Conservation (phyloP, 2,113 vertebrate species). For the Sterna hirundo region DNA sequence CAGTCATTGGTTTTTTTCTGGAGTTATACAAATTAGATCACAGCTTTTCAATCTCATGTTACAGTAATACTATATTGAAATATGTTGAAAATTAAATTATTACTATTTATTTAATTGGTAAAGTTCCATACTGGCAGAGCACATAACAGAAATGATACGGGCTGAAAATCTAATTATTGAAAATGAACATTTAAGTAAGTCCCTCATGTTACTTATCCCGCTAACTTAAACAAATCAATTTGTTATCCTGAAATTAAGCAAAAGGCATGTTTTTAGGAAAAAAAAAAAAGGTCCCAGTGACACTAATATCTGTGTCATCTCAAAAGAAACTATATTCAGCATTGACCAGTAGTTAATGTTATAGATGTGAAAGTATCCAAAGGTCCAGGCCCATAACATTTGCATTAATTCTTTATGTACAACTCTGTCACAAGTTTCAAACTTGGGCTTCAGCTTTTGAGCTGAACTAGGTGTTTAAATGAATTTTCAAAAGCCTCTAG, state of each 20-base stretch:
- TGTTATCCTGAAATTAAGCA: neutral
- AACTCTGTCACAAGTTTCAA: neutral
- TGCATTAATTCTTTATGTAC: neutral
- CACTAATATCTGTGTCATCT: neutral
- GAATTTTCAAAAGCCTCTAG: neutral
- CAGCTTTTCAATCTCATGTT: neutral
- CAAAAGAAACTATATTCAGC: neutral
- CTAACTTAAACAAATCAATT: neutral
- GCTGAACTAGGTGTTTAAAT: neutral
- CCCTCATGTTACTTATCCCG: neutral
- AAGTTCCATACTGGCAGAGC: neutral
- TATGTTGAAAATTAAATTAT: neutral
- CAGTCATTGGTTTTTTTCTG: neutral
- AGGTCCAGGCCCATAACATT: neutral
- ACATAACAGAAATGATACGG: neutral
- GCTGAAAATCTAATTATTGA: neutral
- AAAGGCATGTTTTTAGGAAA: neutral
- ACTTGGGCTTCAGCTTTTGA: neutral
- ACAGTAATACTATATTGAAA: neutral
- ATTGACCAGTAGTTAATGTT: neutral
- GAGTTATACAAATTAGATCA: neutral
- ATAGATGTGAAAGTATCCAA: neutral
- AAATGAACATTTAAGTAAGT: neutral
- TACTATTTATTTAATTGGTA: neutral
- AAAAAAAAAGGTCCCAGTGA: neutral